A percentile compares a stretch with the other conserved stretches of the same genome.
Conservation (phyloP, 2,888 invertebrate species). For the Cyrtodaria siliqua region DNA sequence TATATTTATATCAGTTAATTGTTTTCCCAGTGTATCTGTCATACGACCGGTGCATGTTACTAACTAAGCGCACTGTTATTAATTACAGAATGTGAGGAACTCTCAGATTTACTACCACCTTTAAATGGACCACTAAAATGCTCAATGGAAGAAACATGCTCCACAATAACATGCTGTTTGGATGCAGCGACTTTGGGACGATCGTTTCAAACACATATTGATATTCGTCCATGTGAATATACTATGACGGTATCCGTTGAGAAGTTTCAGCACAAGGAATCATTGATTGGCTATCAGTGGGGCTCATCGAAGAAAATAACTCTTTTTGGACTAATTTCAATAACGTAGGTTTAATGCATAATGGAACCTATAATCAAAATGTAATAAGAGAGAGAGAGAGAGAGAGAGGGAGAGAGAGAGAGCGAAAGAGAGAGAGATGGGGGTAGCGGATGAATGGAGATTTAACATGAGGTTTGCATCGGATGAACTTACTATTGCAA, state of each 20-base stretch:
- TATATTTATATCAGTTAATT: too few relatives aligned
- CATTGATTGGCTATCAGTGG: slow-evolving; percentile 21
- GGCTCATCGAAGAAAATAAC: slow-evolving; percentile 25
- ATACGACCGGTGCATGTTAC: too few relatives aligned
- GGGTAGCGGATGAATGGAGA: too few relatives aligned
- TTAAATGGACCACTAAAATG: slow-evolving; percentile 15
- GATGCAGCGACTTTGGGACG: slow-evolving; percentile 28
- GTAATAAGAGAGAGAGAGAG: too few relatives aligned
- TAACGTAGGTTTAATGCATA: slow-evolving; percentile 53
- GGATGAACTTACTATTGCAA: too few relatives aligned
- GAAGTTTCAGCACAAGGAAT: neutral
- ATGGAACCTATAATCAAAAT: too few relatives aligned
- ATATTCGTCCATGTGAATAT: slow-evolving; percentile 27
- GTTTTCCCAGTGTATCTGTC: too few relatives aligned
- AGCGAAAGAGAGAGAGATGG: too few relatives aligned
- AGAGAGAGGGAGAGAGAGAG: too few relatives aligned
- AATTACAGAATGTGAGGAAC: slow-evolving; percentile 21
- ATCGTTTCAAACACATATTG: slow-evolving; percentile 26
- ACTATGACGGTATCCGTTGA: slow-evolving; percentile 20
- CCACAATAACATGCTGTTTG: slow-evolving; percentile 56
- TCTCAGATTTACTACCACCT: slow-evolving; percentile 2
- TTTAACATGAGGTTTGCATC: too few relatives aligned
- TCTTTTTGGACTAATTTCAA: slow-evolving; percentile 33
- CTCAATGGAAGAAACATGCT: slow-evolving; percentile 39
- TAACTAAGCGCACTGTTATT: too few relatives aligned